phyloP scores from a whole-genome alignment of 92 coral and sea anemone species.

The Phenganax subtilis region DNA sequence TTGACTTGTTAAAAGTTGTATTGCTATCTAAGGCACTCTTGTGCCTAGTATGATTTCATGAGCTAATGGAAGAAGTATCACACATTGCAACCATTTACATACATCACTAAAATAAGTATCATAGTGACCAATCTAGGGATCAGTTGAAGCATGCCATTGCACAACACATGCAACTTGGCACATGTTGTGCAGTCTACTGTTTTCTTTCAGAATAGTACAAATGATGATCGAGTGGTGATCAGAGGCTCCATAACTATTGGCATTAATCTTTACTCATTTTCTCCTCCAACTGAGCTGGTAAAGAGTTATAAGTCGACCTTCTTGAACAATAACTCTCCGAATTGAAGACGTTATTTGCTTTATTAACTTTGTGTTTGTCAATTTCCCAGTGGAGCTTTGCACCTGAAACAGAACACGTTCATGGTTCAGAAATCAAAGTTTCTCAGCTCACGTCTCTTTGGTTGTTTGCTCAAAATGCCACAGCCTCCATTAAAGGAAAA shows the following conservation, averaged over 20 bases:
- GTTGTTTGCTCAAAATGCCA: constrained; percentile 35
- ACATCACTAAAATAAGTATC: no score
- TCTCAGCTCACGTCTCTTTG: constrained; percentile 27
- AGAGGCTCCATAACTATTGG: constrained; percentile 38
- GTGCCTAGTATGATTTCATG: no score
- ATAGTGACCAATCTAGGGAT: no score
- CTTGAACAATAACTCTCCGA: neutral
- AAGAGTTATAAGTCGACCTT: neutral
- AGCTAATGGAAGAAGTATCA: no score
- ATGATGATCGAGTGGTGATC: constrained; percentile 13
- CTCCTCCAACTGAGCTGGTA: constrained; percentile 36
- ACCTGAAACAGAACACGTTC: constrained; percentile 30
- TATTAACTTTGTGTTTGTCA: neutral
- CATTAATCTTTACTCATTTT: constrained; percentile 13
- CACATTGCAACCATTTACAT: no score
- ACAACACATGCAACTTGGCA: neutral
- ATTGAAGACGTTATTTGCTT: no score
- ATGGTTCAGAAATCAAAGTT: constrained; percentile 10
- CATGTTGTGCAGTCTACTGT: neutral
- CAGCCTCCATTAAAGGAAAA: constrained; percentile 13
- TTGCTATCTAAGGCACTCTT: no score
- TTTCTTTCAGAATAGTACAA: neutral
- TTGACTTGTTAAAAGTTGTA: no score
- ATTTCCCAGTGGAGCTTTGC: constrained; percentile 24
- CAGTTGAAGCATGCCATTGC: no score